Percentiles rank a stretch among this genome's conserved stretches.
Conservation (phyloP, 2,113 vertebrate genomes). For the Nothobranchius furzeri region DNA sequence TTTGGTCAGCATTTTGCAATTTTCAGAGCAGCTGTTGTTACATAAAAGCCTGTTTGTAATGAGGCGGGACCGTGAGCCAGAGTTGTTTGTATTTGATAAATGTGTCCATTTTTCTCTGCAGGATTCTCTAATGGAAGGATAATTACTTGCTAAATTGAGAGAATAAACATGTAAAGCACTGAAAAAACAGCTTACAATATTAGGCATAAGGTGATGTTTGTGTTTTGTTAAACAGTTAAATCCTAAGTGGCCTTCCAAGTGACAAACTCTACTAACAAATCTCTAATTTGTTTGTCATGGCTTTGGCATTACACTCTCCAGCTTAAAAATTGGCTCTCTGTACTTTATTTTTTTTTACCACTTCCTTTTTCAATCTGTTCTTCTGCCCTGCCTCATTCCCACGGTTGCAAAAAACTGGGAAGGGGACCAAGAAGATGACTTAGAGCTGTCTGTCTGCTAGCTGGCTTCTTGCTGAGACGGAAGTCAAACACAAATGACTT, state of each 20-base stretch:
- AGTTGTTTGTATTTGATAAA: conserved; percentile 42
- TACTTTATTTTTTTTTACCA: conserved; percentile 26
- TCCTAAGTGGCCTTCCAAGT: conserved; percentile 6
- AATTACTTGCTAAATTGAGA: conserved; percentile 32
- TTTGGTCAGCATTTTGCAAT: conserved; percentile 42
- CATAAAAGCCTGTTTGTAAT: conserved; percentile 38
- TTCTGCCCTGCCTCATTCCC: conserved; percentile 27
- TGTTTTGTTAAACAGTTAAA: conserved; percentile 11
- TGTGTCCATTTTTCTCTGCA: conserved; percentile 21
- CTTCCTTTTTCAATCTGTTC: conserved; percentile 24
- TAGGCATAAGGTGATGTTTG: conserved; percentile 16
- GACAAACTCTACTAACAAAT: conserved; percentile 32
- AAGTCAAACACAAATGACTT: conserved; percentile 59
- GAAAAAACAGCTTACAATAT: conserved; percentile 20
- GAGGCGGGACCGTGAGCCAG: conserved; percentile 25
- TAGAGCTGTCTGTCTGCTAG: conserved; percentile 59
- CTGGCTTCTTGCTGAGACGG: conserved; percentile 34
- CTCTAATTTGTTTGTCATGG: conserved; percentile 53
- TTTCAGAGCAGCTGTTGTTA: conserved; percentile 17
- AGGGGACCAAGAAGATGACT: conserved; percentile 67
- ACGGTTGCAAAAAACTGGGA: conserved; percentile 56
- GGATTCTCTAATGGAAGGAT: conserved; percentile 30
- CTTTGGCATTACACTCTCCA: conserved; percentile 35
- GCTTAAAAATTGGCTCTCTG: conserved; percentile 27
- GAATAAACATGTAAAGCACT: conserved; percentile 30